A percentile compares a stretch with the other conserved stretches of the same genome.
phyloP scores from a whole-genome alignment of 2,888 invertebrate species.

The Xestia xanthographa region DNA sequence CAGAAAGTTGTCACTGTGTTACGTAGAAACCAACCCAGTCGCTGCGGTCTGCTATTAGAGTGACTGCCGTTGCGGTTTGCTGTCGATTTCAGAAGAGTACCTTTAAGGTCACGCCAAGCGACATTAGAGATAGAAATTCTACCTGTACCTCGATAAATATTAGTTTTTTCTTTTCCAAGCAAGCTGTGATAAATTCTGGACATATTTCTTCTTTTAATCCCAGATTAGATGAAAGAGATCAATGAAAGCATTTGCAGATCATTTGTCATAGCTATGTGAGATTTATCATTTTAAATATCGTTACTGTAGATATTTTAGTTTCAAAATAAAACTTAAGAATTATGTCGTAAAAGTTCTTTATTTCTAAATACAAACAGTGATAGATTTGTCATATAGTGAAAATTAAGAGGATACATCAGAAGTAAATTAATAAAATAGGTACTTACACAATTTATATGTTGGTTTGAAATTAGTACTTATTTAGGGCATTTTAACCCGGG shows the following conservation, averaged over 20 bases:
- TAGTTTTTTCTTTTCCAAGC: background rate
- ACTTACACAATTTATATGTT: background rate
- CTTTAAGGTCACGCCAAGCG: background rate
- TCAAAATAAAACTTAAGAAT: conserved; percentile 26
- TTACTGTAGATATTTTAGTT: conserved; percentile 8
- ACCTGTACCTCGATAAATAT: background rate
- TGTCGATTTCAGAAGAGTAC: background rate
- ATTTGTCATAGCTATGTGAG: conserved; percentile 33
- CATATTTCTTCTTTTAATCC: conserved; percentile 41
- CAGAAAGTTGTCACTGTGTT: background rate
- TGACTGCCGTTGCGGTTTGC: background rate
- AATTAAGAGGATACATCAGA: background rate
- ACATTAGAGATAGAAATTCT: background rate
- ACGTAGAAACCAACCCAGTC: background rate
- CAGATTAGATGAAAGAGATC: conserved; percentile 48
- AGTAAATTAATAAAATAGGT: conserved; percentile 6
- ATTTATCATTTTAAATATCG: conserved; percentile 47
- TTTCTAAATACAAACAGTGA: conserved; percentile 5
- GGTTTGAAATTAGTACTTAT: background rate
- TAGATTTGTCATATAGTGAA: background rate
- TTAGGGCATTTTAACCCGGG: too few relatives aligned
- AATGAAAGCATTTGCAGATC: conserved; percentile 44
- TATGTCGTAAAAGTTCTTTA: background rate
- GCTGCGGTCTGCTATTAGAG: background rate
- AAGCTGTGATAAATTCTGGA: conserved; percentile 39